phyloP scores from a whole-genome alignment of 2,113 vertebrate species.

The Aegypius monachus region DNA sequence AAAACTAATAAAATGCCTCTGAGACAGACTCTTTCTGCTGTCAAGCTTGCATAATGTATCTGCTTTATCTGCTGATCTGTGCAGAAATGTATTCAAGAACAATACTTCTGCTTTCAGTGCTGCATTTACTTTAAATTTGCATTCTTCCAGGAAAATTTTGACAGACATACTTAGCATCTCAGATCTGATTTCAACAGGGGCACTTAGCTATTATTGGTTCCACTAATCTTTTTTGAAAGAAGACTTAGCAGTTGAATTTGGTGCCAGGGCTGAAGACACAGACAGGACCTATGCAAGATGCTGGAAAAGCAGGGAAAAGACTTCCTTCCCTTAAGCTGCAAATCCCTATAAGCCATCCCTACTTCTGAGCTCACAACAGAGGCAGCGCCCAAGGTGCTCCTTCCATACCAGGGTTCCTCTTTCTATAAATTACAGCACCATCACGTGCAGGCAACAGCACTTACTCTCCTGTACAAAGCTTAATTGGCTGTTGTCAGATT shows the following conservation, averaged over 20 bases:
- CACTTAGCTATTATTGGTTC: background rate
- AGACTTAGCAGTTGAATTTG: background rate
- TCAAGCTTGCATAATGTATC: background rate
- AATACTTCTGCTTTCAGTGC: background rate
- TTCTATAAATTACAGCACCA: background rate
- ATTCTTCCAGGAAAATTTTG: slow-evolving; percentile 18
- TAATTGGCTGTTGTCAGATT: background rate
- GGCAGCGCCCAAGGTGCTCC: background rate
- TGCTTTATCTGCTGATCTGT: slow-evolving; percentile 17
- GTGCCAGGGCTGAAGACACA: background rate
- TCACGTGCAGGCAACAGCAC: background rate
- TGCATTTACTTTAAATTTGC: slow-evolving; percentile 17
- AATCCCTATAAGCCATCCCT: background rate
- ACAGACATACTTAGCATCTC: background rate
- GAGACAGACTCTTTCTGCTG: background rate
- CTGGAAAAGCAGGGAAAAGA: background rate
- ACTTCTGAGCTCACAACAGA: background rate
- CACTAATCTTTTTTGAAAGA: background rate
- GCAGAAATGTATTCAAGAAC: background rate
- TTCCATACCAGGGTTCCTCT: background rate
- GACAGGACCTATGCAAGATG: background rate
- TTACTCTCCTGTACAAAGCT: background rate
- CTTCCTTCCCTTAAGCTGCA: background rate
- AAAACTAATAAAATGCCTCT: slow-evolving; percentile 38
- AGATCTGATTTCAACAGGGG: background rate